Percentiles rank a stretch among this genome's conserved stretches.
Conservation (phyloP, 2,888 invertebrate genomes). For the Incurvaria masculella region DNA sequence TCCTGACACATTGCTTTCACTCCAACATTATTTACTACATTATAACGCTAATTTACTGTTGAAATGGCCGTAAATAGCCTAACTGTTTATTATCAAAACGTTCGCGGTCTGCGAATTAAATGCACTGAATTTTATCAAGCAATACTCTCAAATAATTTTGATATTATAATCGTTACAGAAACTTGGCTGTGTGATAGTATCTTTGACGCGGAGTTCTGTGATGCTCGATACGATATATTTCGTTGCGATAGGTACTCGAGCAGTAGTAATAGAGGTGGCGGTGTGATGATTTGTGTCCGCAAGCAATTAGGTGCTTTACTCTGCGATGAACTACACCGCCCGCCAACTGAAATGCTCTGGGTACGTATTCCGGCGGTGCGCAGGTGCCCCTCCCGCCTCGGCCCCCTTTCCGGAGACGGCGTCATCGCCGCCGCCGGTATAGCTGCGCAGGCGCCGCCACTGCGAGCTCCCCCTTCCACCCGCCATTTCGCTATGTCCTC, state of each 20-base stretch:
- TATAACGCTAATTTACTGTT: no score
- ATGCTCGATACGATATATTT: slow-evolving; percentile 1
- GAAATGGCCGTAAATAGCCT: not conserved
- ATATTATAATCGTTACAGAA: not conserved
- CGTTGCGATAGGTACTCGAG: not conserved
- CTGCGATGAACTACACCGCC: not conserved
- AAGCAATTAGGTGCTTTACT: not conserved
- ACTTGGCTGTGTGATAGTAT: not conserved
- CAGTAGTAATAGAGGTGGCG: not conserved
- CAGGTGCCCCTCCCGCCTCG: no score
- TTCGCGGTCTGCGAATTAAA: not conserved
- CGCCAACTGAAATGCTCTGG: not conserved
- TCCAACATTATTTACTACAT: no score
- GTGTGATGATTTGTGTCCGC: not conserved
- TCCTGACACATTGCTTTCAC: no score
- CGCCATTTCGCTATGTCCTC: no score
- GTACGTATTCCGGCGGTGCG: not conserved
- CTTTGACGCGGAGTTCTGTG: slow-evolving; percentile 1
- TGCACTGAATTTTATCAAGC: not conserved
- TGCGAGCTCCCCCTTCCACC: not conserved
- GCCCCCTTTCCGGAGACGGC: not conserved
- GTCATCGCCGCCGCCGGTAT: not conserved
- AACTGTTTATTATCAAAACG: not conserved
- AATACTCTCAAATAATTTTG: not conserved
- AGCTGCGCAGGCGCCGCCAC: not conserved